Percentiles rank a stretch among this genome's conserved stretches.
phyloP scores from a whole-genome alignment of 2,797 vertebrate genomes.

The Dermochelys coriacea region DNA sequence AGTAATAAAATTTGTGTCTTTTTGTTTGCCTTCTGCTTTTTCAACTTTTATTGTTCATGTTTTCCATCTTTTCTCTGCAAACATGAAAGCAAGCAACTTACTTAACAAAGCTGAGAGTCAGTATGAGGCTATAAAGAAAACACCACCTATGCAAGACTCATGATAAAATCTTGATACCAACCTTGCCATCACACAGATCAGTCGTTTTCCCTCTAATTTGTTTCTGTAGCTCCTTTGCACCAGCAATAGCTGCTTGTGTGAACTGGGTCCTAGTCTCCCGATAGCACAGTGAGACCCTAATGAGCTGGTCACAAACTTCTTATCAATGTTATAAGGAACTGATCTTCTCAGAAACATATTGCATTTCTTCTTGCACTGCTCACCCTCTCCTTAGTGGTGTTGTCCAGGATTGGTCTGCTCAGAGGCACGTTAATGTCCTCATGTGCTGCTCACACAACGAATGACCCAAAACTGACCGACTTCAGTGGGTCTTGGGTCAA shows the following conservation, averaged over 20 bases:
- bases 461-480: neutral
- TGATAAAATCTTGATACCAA: neutral
- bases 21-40: neutral
- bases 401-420: neutral
- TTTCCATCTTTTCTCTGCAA: neutral
- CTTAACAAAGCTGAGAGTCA: neutral
- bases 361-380: neutral
- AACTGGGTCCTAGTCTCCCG: neutral
- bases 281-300: neutral
- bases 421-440: neutral
- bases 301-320: fast-evolving
- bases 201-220: neutral
- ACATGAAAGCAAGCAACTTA: neutral
- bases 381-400: neutral
- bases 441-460: neutral
- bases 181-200: neutral
- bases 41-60: no score
- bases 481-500: neutral
- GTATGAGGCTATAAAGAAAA: neutral
- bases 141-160: neutral
- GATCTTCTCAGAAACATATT: neutral
- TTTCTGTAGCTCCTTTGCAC: neutral
- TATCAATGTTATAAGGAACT: neutral
- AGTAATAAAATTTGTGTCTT: neutral
- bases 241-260: neutral